Evolutionary conservation across 2,113 vertebrate genomes (phyloP), one percentile per base, ranked within the genome.

Genomic region (Pao palembangensis): DNA sequence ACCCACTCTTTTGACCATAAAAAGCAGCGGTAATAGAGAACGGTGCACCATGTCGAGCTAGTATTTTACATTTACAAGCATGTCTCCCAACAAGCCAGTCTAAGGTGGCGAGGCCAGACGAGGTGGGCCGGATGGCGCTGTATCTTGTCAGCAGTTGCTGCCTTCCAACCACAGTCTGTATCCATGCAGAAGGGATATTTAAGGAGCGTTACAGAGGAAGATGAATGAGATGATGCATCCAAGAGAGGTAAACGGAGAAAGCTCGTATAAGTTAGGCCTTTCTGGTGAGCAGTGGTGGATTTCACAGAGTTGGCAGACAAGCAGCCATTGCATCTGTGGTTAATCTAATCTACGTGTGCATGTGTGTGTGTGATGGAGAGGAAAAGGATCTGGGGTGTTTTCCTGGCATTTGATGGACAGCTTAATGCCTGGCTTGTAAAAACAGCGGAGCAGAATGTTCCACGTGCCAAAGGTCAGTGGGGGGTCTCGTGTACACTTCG

Each of bases 101-200:
- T 62, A 20, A 67, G 72, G 74, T 50, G 49, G 63, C 12, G 54
- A 71, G 59, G 61, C 79, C 78, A 79, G 74, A 69, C 54, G 82
- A 78, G 78, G 49, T 59, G 7, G 66, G 58, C 42, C 58, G 70
- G 67, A 73, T 75, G 73, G 55, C 41, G 58, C 65, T n/a, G 69
- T 78, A 57, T 76, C 61, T 61, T 68, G 72, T 83, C 76, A 79
- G 84, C 82, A 79, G 68, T 77, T 65, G 65, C 55, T 55, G 71
- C 57, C 71, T 65, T 76, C 46, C 58, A 71, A 69, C 71, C 69
- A 19, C 1, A 13, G 75, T 67, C 77, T 80, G 84, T 85, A 79
- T 84, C 84, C 57, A 60, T 78, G 84, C 81, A 85, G 84, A 80
- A 61, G 49, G 75, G 85, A 83, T 89, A 89, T 89, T 87, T 87